A percentile compares a stretch with the other conserved stretches of the same genome.
phyloP scores from a whole-genome alignment of 2,888 invertebrate genomes.

The Tenthredo scrophulariae region DNA sequence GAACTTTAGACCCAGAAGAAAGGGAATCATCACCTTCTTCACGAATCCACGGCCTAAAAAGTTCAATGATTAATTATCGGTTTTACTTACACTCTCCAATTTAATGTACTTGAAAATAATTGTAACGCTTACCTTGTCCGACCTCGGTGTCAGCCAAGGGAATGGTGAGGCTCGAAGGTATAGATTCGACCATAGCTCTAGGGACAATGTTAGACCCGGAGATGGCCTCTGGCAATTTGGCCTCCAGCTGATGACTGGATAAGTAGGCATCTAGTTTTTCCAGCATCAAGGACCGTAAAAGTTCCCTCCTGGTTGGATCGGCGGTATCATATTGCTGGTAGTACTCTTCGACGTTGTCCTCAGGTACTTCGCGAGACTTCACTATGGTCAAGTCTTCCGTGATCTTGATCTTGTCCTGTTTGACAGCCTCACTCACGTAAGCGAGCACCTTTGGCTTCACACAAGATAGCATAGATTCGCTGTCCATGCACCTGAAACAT shows the following conservation, averaged over 20 bases:
- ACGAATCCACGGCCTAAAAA: slow-evolving; percentile 89
- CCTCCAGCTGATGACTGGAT: slow-evolving; percentile 87
- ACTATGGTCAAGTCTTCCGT: slow-evolving; percentile 89
- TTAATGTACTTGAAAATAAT: not conserved
- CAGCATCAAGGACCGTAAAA: slow-evolving; percentile 80
- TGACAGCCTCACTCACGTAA: slow-evolving; percentile 85
- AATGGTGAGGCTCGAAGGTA: slow-evolving; percentile 85
- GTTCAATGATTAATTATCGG: slow-evolving; percentile 58
- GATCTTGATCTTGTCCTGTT: slow-evolving; percentile 86
- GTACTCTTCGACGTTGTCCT: slow-evolving; percentile 78
- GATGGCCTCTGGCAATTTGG: slow-evolving; percentile 86
- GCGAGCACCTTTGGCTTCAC: slow-evolving; percentile 88
- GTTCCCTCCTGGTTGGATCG: slow-evolving; percentile 73
- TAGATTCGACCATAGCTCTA: slow-evolving; percentile 82
- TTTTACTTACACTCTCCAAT: slow-evolving; percentile 55
- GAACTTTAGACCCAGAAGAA: slow-evolving; percentile 91
- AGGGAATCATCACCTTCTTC: slow-evolving; percentile 91
- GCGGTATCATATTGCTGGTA: slow-evolving; percentile 67
- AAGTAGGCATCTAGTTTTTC: slow-evolving; percentile 88
- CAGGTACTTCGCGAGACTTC: slow-evolving; percentile 79
- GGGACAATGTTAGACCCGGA: slow-evolving; percentile 80
- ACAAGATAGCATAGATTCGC: slow-evolving; percentile 79
- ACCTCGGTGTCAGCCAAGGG: slow-evolving; percentile 83
- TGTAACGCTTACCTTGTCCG: slow-evolving; percentile 70
- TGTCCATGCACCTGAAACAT: slow-evolving; percentile 71